phyloP scores from a whole-genome alignment of 2,797 vertebrate genomes.

The Epinephelus coioides region DNA sequence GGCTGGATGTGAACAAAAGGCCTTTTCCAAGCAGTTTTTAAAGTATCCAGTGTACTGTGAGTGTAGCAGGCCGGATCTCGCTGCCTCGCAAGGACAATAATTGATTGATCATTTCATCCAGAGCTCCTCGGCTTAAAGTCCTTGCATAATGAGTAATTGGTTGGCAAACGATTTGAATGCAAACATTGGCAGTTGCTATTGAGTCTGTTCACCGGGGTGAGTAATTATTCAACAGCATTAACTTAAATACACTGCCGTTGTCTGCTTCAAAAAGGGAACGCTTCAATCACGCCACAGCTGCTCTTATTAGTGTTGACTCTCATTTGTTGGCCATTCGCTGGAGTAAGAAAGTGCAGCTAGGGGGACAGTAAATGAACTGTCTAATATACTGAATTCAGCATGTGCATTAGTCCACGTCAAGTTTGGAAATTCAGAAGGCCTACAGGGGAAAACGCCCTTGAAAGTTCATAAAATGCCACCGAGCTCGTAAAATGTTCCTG shows the following conservation, averaged over 20 bases:
- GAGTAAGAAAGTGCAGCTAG: conserved; percentile 22
- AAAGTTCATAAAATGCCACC: conserved; percentile 56
- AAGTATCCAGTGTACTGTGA: conserved; percentile 42
- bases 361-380: conserved; percentile 41
- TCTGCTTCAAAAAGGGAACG: conserved; percentile 43
- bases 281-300: conserved; percentile 52
- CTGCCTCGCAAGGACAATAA: conserved; percentile 40
- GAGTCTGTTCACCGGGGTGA: conserved; percentile 49
- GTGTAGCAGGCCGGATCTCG: conserved; percentile 31
- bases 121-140: conserved; percentile 52
- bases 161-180: conserved; percentile 62
- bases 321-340: conserved; percentile 48
- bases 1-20: conserved; percentile 51
- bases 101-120: conserved; percentile 64
- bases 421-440: conserved; percentile 23
- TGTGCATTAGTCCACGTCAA: conserved; percentile 24
- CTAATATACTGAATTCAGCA: conserved; percentile 15
- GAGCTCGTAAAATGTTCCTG: conserved; percentile 47
- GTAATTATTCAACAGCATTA: conserved; percentile 72
- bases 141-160: conserved; percentile 62
- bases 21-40: conserved; percentile 45
- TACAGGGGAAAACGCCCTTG: conserved; percentile 1
- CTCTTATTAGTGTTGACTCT: conserved; percentile 46
- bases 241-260: conserved; percentile 55
- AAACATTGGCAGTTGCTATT: conserved; percentile 56